Base-by-base conservation (phyloP, 2,797 vertebrate genomes). In the Avahi laniger region DNA sequence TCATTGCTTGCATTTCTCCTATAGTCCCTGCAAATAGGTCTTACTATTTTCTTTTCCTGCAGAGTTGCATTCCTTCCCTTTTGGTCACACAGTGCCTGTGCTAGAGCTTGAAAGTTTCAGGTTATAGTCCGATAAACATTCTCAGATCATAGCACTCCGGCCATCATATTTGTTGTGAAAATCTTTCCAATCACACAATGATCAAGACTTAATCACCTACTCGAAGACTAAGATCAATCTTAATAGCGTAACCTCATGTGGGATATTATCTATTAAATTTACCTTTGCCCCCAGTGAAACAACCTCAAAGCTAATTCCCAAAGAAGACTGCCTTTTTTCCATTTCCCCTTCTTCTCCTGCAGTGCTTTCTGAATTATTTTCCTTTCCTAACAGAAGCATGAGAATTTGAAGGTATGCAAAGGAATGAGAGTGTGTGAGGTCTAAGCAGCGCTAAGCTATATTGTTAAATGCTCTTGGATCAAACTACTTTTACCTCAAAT, bases 341-440 rank as follows among this genome's bases (percentile, higher is more conserved):
- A 22, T 18, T 35, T 70, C 18, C 13, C 15, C 22, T 28, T 9
- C n/a, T 2, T 83, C 72, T 70, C 61, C 50, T 41, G 54, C 46
- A 83, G 15, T 69, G 75, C 3, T 65, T 72, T 43, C 20, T 88
- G 52, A 63, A 52, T 69, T 22, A 48, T 54, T 35, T 91, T 18
- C 70, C 33, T 33, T 75, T 69, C 43, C 24, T 24, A 41, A 12
- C 65, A n/a, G 26, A 87, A 82, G 8, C 35, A 78, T 65, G 35
- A 48, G 35, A 46, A 52, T 91, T 63, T 78, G 52, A 70, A 78
- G 83, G 35, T 81, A 15, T 46, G 12, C 46, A 70, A 87, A 50
- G 10, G 8, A 43, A 65, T 14, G 15, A 69, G 24, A 72, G 15
- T 48, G 26, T 59, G 26, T 70, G 28, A 88, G 63, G 8, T 30